These are phyloP conservation scores for Ascaphus truei DNA, from an alignment of 2,113 vertebrate species.

Conservation along the genomic window DNA sequence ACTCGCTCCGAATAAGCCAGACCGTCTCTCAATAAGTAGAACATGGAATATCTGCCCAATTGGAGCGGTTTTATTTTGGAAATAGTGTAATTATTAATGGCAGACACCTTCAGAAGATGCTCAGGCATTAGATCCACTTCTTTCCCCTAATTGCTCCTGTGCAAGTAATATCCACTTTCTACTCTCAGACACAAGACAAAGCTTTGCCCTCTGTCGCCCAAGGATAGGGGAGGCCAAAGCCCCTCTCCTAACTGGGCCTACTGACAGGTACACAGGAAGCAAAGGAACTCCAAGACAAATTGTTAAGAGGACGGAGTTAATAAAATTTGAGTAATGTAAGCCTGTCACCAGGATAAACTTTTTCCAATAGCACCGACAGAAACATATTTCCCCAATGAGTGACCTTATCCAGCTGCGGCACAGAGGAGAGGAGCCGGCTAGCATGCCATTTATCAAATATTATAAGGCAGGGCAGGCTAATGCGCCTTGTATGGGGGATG, in stretches of 20 bases:
- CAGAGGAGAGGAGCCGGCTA: conserved; percentile 37
- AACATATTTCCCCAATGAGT: conserved; percentile 83
- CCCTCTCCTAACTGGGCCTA: conserved; percentile 36
- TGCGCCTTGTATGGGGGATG: conserved; percentile 43
- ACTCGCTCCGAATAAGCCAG: no score
- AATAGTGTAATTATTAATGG: no score
- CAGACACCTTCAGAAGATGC: no score
- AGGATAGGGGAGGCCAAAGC: no score
- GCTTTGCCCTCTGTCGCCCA: no score
- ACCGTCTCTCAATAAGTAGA: no score
- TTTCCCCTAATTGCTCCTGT: no score
- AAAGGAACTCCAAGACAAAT: conserved; percentile 71
- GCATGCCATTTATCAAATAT: conserved; percentile 67
- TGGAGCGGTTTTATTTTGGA: no score
- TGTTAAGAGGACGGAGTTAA: conserved; percentile 70
- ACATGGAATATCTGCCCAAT: no score
- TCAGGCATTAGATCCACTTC: no score
- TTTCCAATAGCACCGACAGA: conserved; percentile 69
- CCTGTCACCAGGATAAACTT: conserved; percentile 73
- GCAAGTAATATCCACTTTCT: no score
- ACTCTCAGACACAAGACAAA: no score
- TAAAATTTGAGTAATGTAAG: conserved; percentile 81
- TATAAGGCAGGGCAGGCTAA: conserved; percentile 57
- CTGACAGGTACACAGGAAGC: conserved; percentile 61
- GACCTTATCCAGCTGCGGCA: conserved; percentile 63